phyloP scores from a whole-genome alignment of 1,140 invertebrate genomes.

The Drosophila prosaltans region DNA sequence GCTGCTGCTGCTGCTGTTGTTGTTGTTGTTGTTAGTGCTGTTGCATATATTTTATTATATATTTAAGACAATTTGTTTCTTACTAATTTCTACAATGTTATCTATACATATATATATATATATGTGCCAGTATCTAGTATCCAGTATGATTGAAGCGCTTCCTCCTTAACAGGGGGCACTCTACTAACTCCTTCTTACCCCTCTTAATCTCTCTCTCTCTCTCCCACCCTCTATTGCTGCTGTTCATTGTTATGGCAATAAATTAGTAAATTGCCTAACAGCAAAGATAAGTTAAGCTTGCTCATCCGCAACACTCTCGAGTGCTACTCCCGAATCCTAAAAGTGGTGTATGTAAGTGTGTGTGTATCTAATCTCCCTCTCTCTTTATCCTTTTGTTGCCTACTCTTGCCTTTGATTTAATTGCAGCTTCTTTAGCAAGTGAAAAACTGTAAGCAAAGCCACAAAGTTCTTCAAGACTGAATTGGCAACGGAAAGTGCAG shows the following conservation, averaged over 20 bases:
- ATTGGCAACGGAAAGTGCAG: constrained; percentile 36
- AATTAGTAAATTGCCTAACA: constrained; percentile 10
- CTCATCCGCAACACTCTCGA: constrained; percentile 9
- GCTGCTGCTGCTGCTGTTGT: constrained; percentile 9
- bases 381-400: background rate
- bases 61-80: constrained; percentile 60
- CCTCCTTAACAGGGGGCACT: background rate
- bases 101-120: constrained; percentile 28
- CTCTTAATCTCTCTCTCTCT: background rate
- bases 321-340: constrained; percentile 2
- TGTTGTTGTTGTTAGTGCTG: background rate
- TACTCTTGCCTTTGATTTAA: constrained; percentile 34
- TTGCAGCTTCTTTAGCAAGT: constrained; percentile 16
- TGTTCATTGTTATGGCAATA: constrained; percentile 7
- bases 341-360: background rate
- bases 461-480: constrained; percentile 23
- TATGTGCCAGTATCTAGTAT: too few relatives aligned
- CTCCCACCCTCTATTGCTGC: too few relatives aligned
- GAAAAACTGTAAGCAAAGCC: constrained; percentile 22
- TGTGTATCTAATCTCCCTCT: background rate
- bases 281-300: constrained; percentile 14
- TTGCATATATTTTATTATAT: constrained; percentile 24
- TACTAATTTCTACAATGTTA: constrained; percentile 54
- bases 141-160: background rate
- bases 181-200: too few relatives aligned